Base-by-base conservation (phyloP, 2,113 vertebrate genomes). In the Ceyx melanurus region DNA sequence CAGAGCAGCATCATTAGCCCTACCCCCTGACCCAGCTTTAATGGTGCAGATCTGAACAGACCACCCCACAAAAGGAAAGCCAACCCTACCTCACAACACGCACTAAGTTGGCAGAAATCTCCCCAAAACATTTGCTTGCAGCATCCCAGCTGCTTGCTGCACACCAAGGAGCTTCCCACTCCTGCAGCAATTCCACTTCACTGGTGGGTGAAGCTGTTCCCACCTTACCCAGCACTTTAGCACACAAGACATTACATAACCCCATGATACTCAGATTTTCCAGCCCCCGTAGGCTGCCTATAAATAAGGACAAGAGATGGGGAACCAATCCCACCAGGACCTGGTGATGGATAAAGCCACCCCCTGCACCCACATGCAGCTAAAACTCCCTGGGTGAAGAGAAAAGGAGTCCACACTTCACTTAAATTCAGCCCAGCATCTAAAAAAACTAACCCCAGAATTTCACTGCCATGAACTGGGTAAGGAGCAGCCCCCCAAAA, bases 11-110 rank as follows among this genome's bases (percentile, higher is more conserved):
- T 8, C 8, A 0, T 33, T 50, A 50, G 46, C 17, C 25, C 64
- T 20, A 11, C 3, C 21, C 42, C 22, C 58, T 37, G 2, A 23
- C 35, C 13, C 4, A 0, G 7, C 4, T 42, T 48, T 4, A 16
- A 13, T 0, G 0, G 25, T 42, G 9, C 9, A 0, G 29, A 33
- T 56, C n/a, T 1, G 3, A 2, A 4, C 0, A 4, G 46, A 65
- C 48, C 56, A 23, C 11, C 60, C 64, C 68, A 19, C 7, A 5
- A 0, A 3, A 22, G 9, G 7, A 70, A 43, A 54, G 18, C 9
- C 60, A 33, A 20, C 4, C 10, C 4, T 13, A 17, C 11, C 15
- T 45, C 56, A 8, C 17, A 2, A 5, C 1, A 12, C 0, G 0
- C n/a, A 15, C 1, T 1, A 25, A 74, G 3, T 20, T 0, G 1